A percentile compares a stretch with the other conserved stretches of the same genome.
Conservation (phyloP, 2,113 vertebrate species). For the Ciconia stormi region DNA sequence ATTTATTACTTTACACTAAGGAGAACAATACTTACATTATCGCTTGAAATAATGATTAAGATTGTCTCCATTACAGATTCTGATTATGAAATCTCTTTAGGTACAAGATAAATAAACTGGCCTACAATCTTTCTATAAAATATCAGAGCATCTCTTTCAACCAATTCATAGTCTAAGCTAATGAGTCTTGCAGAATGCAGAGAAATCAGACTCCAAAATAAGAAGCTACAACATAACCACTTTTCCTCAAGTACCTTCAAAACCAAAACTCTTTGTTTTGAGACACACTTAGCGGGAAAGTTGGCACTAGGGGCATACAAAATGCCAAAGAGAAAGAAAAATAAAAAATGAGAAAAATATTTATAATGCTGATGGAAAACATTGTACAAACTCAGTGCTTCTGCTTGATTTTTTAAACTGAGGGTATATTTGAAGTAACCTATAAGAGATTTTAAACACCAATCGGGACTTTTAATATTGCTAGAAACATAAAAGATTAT, state of each 20-base stretch:
- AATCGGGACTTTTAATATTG: neutral
- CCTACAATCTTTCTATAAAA: neutral
- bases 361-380: neutral
- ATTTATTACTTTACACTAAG: neutral
- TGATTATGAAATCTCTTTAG: neutral
- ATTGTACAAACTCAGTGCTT: neutral
- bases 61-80: neutral
- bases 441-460: neutral
- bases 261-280: neutral
- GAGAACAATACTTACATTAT: neutral
- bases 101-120: neutral
- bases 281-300: neutral
- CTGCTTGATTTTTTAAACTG: neutral
- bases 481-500: neutral
- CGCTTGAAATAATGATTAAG: neutral
- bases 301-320: neutral
- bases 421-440: neutral
- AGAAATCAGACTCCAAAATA: neutral
- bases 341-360: neutral
- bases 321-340: neutral
- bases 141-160: neutral
- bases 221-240: neutral
- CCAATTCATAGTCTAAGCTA: neutral
- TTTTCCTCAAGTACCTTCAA: neutral
- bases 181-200: neutral